Percentiles rank a stretch among this genome's conserved stretches.
Conservation (phyloP, 1,140 invertebrate genomes). For the Drosophila takahashii region DNA sequence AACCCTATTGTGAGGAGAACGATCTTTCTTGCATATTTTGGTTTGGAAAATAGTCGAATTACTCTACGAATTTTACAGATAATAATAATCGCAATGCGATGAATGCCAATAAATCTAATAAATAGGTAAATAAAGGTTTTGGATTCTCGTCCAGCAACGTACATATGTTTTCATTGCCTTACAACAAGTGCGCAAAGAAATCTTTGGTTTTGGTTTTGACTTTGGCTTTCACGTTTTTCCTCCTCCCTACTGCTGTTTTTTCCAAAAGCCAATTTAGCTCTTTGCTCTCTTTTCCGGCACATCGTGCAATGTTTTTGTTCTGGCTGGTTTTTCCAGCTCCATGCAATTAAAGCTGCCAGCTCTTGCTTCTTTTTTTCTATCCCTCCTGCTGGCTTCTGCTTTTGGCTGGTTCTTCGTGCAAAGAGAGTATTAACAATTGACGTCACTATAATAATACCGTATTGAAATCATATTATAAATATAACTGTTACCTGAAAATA, state of each 20-base stretch:
- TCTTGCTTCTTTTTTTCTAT: conserved; percentile 12
- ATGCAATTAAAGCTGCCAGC: conserved; percentile 59
- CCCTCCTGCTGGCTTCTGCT: conserved; percentile 1
- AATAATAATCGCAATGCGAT: too few species aligned
- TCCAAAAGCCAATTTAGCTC: conserved; percentile 52
- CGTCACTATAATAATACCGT: background rate
- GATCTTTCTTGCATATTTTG: too few species aligned
- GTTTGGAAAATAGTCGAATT: too few species aligned
- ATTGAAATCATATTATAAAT: background rate
- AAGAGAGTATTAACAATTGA: background rate
- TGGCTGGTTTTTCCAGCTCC: conserved; percentile 25
- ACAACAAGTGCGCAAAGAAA: conserved; percentile 52
- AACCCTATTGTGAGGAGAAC: too few species aligned
- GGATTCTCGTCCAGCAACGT: conserved; percentile 7
- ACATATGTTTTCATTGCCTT: background rate
- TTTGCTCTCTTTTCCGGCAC: conserved; percentile 24
- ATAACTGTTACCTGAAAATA: too few species aligned
- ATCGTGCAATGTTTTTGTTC: conserved; percentile 40
- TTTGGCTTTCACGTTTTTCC: background rate
- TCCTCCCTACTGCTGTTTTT: conserved; percentile 10
- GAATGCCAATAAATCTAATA: too few species aligned
- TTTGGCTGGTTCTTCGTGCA: conserved; percentile 34
- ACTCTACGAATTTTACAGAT: too few species aligned
- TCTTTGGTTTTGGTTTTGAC: conserved; percentile 13
- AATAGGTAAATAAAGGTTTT: background rate